Conservation (phyloP, 2,797 vertebrate genomes). For the Pogoniulus pusillus region DNA sequence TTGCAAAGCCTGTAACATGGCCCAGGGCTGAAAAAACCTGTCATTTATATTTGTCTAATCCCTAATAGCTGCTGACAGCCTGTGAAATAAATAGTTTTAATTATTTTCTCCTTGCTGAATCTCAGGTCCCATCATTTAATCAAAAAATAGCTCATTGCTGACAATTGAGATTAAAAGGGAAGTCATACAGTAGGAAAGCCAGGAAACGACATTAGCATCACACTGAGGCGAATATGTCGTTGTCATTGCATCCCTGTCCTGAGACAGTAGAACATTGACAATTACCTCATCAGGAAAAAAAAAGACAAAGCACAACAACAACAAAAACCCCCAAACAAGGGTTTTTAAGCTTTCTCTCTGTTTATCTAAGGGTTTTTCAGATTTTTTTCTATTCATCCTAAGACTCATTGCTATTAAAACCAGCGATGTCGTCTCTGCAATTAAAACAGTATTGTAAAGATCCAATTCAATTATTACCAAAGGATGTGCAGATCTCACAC, state of each 20-base stretch:
- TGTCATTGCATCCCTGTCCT: background rate
- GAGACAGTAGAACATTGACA: slow-evolving; percentile 23
- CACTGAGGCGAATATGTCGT: slow-evolving; percentile 17
- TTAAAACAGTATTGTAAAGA: background rate
- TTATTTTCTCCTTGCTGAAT: slow-evolving; percentile 43
- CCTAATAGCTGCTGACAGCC: slow-evolving; percentile 49
- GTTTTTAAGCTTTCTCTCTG: background rate
- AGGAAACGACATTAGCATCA: slow-evolving; percentile 40
- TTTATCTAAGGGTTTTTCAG: too few species aligned
- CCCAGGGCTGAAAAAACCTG: background rate
- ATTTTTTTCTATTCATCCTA: background rate
- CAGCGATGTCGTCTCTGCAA: background rate
- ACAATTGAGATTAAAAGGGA: slow-evolving; percentile 37
- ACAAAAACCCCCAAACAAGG: background rate
- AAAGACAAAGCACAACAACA: background rate
- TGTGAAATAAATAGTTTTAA: slow-evolving; percentile 61
- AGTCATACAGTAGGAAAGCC: background rate
- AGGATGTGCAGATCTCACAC: background rate
- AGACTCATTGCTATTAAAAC: background rate
- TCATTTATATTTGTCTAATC: slow-evolving; percentile 24
- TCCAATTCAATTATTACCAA: background rate
- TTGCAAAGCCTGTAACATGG: slow-evolving; percentile 13
- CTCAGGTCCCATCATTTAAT: background rate
- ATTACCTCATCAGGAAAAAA: background rate
- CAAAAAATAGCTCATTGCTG: slow-evolving; percentile 13